phyloP scores from a whole-genome alignment of 2,888 invertebrate species.

The Heliconius ethilla region DNA sequence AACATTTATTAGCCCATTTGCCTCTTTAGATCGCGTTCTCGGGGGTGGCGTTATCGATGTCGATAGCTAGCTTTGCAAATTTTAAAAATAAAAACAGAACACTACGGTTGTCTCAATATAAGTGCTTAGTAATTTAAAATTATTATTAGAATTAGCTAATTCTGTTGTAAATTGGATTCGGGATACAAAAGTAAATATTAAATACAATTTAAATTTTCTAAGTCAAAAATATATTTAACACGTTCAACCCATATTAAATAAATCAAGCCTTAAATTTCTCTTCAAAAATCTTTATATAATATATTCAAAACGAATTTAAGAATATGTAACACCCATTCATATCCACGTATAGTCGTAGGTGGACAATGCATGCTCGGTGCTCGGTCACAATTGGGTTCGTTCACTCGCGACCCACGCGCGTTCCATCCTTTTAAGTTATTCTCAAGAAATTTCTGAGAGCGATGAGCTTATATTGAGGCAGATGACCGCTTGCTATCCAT shows the following conservation, averaged over 20 bases:
- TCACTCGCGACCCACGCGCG: conserved; percentile 43
- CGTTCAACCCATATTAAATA: too few species aligned
- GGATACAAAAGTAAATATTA: too few species aligned
- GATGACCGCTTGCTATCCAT: conserved; percentile 25
- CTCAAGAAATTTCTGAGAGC: conserved; percentile 29
- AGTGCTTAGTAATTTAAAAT: too few species aligned
- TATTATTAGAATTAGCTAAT: too few species aligned
- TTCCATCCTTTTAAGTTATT: conserved; percentile 38
- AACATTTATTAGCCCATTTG: conserved; percentile 36
- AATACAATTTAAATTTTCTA: too few species aligned
- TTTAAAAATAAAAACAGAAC: too few species aligned
- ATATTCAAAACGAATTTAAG: conserved; percentile 25
- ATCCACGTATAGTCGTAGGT: conserved; percentile 41
- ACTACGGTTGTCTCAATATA: too few species aligned
- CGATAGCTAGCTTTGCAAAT: conserved; percentile 8
- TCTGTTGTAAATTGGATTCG: too few species aligned
- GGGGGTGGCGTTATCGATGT: conserved; percentile 23
- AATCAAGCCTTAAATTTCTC: not conserved
- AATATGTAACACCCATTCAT: conserved; percentile 33
- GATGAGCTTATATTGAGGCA: conserved; percentile 33
- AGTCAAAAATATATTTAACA: not conserved
- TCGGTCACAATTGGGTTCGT: conserved; percentile 42
- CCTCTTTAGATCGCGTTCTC: conserved; percentile 21
- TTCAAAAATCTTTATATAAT: not conserved
- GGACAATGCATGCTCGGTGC: conserved; percentile 42